Percentiles rank a stretch among this genome's conserved stretches.
Conservation (phyloP, 2,797 vertebrate genomes). For the Micromesistius poutassou region DNA sequence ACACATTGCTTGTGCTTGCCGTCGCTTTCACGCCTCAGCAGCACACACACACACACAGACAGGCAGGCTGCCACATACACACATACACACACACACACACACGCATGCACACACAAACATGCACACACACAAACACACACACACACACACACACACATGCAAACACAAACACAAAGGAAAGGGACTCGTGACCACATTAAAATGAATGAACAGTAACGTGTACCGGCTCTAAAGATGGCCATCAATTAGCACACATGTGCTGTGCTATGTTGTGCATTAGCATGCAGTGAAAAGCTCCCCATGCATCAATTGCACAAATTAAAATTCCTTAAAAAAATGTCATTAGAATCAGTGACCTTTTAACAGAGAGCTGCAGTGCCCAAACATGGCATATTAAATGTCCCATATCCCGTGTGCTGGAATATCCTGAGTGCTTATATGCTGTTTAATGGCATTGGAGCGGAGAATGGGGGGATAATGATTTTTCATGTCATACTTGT, state of each 20-base stretch:
- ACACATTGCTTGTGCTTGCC: conserved; percentile 43
- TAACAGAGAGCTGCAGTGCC: conserved; percentile 35
- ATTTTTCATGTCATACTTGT: not conserved
- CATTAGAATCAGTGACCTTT: conserved; percentile 69
- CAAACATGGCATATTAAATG: conserved; percentile 33
- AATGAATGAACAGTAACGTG: conserved; percentile 14
- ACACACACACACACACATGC: not conserved
- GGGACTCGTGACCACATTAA: conserved; percentile 42
- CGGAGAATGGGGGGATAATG: not conserved
- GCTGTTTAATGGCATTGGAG: not conserved
- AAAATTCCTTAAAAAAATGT: conserved; percentile 61
- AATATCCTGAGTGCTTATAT: not conserved
- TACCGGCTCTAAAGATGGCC: conserved; percentile 18
- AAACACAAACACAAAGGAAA: conserved; percentile 24
- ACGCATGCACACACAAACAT: not conserved
- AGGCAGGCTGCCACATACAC: not conserved
- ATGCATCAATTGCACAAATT: conserved; percentile 48
- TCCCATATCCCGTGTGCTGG: not conserved
- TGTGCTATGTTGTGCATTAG: conserved; percentile 24
- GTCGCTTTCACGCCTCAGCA: conserved; percentile 21
- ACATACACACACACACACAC: not conserved
- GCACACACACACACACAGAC: not conserved
- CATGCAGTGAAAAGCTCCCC: conserved; percentile 22
- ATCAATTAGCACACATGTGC: conserved; percentile 55
- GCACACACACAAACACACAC: conserved; percentile 1